Evolutionary conservation across 2,797 vertebrate species (phyloP).

Genomic region (Diplodus puntazzo): DNA sequence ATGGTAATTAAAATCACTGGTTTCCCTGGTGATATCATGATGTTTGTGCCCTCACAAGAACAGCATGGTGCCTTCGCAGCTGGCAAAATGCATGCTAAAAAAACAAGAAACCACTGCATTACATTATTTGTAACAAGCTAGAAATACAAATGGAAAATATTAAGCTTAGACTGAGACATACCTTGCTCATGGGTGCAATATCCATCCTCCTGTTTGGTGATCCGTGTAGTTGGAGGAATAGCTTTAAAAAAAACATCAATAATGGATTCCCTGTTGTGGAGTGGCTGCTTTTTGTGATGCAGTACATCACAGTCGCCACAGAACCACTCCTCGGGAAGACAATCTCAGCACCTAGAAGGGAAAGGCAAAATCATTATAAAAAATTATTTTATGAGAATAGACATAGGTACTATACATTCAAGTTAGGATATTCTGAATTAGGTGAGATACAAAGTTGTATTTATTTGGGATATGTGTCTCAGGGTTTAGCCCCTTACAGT

Average conservation of each 20-base stretch:
- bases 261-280: neutral
- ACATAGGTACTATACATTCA: too few relatives aligned
- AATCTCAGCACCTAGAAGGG: neutral
- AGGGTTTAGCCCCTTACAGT: too few relatives aligned
- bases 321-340: conserved; percentile 8
- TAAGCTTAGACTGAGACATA: neutral
- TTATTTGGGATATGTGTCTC: too few relatives aligned
- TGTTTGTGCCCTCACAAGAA: neutral
- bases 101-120: neutral
- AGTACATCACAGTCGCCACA: conserved; percentile 1
- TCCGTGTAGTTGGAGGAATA: too few relatives aligned
- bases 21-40: neutral
- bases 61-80: neutral
- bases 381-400: neutral
- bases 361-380: neutral
- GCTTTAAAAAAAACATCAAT: neutral
- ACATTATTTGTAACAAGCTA: neutral
- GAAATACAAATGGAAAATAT: neutral
- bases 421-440: too few relatives aligned
- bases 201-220: neutral
- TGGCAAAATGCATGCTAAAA: neutral
- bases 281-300: neutral
- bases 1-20: neutral
- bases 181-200: neutral
- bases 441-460: too few relatives aligned